Evolutionary conservation across 2,888 invertebrate species (phyloP).

Genomic region (Chrysomela aeneicollis): DNA sequence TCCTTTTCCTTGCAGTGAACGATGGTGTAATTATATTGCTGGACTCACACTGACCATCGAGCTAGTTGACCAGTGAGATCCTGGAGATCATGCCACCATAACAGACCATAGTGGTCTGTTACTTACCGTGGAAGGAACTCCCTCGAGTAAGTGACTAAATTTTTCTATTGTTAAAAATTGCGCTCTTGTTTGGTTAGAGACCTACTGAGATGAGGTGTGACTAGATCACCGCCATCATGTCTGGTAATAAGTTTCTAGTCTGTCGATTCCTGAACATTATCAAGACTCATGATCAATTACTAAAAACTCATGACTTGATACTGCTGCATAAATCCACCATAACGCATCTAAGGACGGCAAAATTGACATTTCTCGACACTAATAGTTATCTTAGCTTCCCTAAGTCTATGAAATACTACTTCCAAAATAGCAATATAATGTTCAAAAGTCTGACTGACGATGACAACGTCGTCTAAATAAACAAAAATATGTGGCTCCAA

Average conservation of each 20-base stretch:
- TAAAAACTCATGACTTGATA: too few relatives aligned
- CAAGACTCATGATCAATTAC: too few relatives aligned
- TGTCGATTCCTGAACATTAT: too few relatives aligned
- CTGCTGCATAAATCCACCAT: too few relatives aligned
- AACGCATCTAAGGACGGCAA: constrained; percentile 21
- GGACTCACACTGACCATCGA: constrained; percentile 5
- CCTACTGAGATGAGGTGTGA: too few relatives aligned
- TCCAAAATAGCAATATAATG: constrained; percentile 35
- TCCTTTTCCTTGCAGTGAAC: constrained; percentile 33
- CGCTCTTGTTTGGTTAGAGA: too few relatives aligned
- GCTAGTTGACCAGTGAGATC: constrained; percentile 10
- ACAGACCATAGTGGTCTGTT: neutral
- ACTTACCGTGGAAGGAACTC: neutral
- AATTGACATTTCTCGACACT: constrained; percentile 34
- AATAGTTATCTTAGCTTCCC: constrained; percentile 40
- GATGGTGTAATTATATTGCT: constrained; percentile 7
- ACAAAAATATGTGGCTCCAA: constrained; percentile 41
- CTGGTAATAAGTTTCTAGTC: too few relatives aligned
- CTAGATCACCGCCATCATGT: too few relatives aligned
- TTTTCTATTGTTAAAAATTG: neutral
- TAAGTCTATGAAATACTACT: constrained; percentile 40
- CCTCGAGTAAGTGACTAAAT: neutral
- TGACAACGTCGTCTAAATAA: constrained; percentile 47
- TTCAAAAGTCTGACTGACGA: constrained; percentile 36
- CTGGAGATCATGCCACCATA: neutral